A percentile compares a stretch with the other conserved stretches of the same genome.
Evolutionary conservation across 2,888 invertebrate genomes (phyloP).

Genomic region (Antheraea yamamai): DNA sequence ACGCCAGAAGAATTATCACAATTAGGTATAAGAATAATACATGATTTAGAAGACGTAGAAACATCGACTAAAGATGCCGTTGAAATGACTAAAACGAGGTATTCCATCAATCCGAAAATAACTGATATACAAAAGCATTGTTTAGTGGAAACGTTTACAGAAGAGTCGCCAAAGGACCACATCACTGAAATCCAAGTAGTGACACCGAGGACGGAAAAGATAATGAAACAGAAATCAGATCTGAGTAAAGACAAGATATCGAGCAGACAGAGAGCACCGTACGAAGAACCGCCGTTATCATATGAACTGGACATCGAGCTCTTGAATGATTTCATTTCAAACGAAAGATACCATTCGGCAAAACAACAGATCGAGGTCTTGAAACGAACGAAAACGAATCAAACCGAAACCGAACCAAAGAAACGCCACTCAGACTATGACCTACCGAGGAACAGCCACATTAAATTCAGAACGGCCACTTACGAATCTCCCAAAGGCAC

Average conservation of each 20-base stretch:
- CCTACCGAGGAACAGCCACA: slow-evolving; percentile 80
- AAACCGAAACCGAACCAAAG: slow-evolving; percentile 66
- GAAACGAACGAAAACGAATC: slow-evolving; percentile 67
- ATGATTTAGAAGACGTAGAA: slow-evolving; percentile 70
- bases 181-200: slow-evolving; percentile 89
- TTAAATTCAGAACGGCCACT: slow-evolving; percentile 84
- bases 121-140: slow-evolving; percentile 63
- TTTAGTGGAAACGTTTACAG: slow-evolving; percentile 43
- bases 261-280: slow-evolving; percentile 68
- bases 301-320: slow-evolving; percentile 74
- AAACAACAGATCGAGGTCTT: slow-evolving; percentile 64
- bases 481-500: slow-evolving; percentile 83
- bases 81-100: slow-evolving; percentile 71
- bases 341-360: slow-evolving; percentile 72
- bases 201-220: slow-evolving; percentile 74
- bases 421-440: slow-evolving; percentile 79
- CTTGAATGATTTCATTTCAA: slow-evolving; percentile 74
- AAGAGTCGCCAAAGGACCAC: slow-evolving; percentile 76
- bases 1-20: slow-evolving; percentile 69
- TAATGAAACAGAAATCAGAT: slow-evolving; percentile 50
- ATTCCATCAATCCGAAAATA: slow-evolving; percentile 71
- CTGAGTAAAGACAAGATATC: slow-evolving; percentile 60
- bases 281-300: slow-evolving; percentile 62
- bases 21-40: slow-evolving; percentile 69
- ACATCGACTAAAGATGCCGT: slow-evolving; percentile 54